Conservation (phyloP, 2,113 vertebrate genomes). For the Brachyistius frenatus region DNA sequence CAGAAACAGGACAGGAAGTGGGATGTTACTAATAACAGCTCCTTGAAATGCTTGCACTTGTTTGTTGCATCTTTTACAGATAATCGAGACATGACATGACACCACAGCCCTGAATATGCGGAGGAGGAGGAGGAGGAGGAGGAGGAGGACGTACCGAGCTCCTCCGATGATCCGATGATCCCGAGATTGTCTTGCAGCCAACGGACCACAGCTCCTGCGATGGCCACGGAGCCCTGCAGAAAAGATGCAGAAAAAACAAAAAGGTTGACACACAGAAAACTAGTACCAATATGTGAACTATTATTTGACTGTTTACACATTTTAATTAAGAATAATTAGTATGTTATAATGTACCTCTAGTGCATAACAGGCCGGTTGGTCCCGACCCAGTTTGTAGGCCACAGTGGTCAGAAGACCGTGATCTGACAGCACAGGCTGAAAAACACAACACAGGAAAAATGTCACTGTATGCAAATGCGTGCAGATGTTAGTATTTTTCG, state of each 20-base stretch:
- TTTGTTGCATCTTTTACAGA: no score
- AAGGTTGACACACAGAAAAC: no score
- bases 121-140: no score
- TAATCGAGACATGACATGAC: neutral
- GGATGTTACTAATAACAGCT: no score
- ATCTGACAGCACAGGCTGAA: constrained; percentile 92
- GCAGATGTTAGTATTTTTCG: rapidly evolving
- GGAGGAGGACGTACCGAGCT: constrained; percentile 87
- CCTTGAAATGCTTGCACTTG: no score
- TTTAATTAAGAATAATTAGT: neutral
- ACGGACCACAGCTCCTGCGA: constrained; percentile 94
- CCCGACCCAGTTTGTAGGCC: constrained; percentile 92
- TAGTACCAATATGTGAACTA: no score
- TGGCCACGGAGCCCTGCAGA: constrained; percentile 96
- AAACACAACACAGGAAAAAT: neutral
- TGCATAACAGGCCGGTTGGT: constrained; percentile 91
- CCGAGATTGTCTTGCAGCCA: constrained; percentile 98
- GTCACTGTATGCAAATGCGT: neutral
- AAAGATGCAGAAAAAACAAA: neutral
- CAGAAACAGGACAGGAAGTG: neutral
- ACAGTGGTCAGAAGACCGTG: constrained; percentile 95
- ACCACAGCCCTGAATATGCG: neutral
- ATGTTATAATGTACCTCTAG: constrained; percentile 85
- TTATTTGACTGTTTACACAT: neutral
- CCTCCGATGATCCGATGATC: constrained; percentile 88